These are phyloP conservation scores for Lanistes nyassanus DNA, from an alignment of 1,140 invertebrate species.

Conservation along the genomic window DNA sequence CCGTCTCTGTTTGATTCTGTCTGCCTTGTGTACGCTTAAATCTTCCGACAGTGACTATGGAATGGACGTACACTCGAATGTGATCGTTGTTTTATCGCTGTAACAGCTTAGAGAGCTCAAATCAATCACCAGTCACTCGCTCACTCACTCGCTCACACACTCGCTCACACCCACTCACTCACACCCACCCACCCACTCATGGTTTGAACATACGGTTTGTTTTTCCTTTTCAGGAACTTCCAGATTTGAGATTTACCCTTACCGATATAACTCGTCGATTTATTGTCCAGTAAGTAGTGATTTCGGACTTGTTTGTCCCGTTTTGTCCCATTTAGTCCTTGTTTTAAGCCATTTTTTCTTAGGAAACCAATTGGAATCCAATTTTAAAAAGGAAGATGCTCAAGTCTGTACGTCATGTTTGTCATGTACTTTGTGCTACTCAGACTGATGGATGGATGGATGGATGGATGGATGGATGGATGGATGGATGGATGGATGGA, in stretches of 20 bases:
- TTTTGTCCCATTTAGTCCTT: too few species aligned
- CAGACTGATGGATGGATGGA: too few species aligned
- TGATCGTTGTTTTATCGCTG: neutral
- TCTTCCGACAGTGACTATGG: neutral
- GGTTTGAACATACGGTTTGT: neutral
- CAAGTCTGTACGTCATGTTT: too few species aligned
- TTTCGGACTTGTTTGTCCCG: neutral
- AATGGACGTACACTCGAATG: neutral
- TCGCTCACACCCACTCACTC: slow-evolving; percentile 5
- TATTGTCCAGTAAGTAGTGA: neutral
- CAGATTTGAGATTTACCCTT: neutral
- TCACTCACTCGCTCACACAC: neutral
- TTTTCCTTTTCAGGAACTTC: neutral
- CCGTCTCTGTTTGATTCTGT: too few species aligned
- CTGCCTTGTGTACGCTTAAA: too few species aligned
- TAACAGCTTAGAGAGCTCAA: slow-evolving; percentile 2
- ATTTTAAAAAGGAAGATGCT: too few species aligned
- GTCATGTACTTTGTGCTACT: too few species aligned
- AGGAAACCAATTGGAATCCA: too few species aligned
- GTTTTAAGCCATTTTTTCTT: too few species aligned
- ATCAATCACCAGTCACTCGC: neutral
- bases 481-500: too few species aligned
- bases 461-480: too few species aligned
- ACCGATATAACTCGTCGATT: neutral
- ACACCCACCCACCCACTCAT: slow-evolving; percentile 3